Conservation (phyloP, 2,797 vertebrate genomes). For the Helarctos malayanus region DNA sequence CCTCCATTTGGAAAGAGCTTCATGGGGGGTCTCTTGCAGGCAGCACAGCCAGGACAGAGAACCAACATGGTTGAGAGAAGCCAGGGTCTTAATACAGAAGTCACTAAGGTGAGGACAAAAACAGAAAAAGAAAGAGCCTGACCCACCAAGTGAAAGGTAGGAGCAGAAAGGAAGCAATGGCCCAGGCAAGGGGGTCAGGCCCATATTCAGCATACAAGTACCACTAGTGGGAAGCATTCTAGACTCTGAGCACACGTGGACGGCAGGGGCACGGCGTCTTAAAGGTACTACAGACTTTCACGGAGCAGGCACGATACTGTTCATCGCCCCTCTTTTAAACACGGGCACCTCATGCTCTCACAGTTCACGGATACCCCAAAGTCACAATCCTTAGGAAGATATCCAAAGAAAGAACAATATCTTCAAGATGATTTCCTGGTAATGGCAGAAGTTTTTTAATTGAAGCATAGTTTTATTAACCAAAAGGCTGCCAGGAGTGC, state of each 20-base stretch:
- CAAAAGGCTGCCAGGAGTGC: too few species aligned
- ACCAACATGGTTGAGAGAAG: rapidly evolving
- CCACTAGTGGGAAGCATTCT: not conserved
- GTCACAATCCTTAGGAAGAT: not conserved
- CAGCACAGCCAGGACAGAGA: not conserved
- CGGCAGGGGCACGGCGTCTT: rapidly evolving
- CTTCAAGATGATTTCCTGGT: not conserved
- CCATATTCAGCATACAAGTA: not conserved
- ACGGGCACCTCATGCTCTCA: not conserved
- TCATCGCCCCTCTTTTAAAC: rapidly evolving
- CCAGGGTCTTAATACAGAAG: not conserved
- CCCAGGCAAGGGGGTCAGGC: too few species aligned
- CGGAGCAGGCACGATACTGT: not conserved
- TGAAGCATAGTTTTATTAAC: not conserved
- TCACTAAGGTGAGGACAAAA: rapidly evolving
- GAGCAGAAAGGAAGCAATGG: not conserved
- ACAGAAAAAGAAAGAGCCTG: not conserved
- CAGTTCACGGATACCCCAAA: not conserved
- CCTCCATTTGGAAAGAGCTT: rapidly evolving
- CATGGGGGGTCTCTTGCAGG: rapidly evolving
- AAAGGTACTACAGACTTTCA: rapidly evolving
- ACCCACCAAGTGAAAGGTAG: too few species aligned
- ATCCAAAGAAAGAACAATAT: not conserved
- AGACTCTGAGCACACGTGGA: too few species aligned
- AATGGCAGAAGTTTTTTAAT: not conserved